A percentile compares a stretch with the other conserved stretches of the same genome.
phyloP scores from a whole-genome alignment of 2,113 vertebrate species.

The Gymnarchus niloticus region DNA sequence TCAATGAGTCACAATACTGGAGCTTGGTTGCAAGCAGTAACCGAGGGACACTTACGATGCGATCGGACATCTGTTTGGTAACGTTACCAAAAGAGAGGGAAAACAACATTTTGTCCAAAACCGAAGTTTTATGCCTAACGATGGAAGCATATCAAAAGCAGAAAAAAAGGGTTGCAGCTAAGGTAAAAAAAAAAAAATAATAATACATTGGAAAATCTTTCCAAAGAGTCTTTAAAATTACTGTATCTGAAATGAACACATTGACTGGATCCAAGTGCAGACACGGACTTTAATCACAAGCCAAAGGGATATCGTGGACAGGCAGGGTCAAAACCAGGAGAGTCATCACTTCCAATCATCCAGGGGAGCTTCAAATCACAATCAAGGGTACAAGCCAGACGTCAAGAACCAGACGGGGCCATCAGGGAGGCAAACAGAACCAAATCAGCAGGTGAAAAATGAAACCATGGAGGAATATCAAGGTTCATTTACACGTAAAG shows the following conservation, averaged over 20 bases:
- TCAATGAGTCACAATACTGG: background rate
- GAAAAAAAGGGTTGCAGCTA: background rate
- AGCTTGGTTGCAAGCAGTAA: background rate
- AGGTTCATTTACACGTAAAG: too few species aligned
- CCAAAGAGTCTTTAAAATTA: background rate
- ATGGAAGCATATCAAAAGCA: background rate
- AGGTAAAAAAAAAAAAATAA: background rate
- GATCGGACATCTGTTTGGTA: background rate
- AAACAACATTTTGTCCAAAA: conserved; percentile 8
- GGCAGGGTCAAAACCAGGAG: too few species aligned
- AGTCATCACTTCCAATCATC: too few species aligned
- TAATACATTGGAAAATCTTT: background rate
- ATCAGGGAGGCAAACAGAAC: too few species aligned
- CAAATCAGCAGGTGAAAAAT: too few species aligned
- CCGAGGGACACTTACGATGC: background rate
- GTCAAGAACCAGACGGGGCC: too few species aligned
- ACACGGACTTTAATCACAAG: too few species aligned
- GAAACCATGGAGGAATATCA: too few species aligned
- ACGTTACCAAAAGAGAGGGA: background rate
- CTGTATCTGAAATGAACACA: background rate
- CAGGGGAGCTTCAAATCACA: too few species aligned
- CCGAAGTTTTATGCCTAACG: background rate
- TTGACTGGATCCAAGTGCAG: too few species aligned
- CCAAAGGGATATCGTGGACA: too few species aligned
- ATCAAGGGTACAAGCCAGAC: too few species aligned